Evolutionary conservation across 53 echinoderm and acorn worm species (phyloP).

Genomic region (Astropecten irregularis): DNA sequence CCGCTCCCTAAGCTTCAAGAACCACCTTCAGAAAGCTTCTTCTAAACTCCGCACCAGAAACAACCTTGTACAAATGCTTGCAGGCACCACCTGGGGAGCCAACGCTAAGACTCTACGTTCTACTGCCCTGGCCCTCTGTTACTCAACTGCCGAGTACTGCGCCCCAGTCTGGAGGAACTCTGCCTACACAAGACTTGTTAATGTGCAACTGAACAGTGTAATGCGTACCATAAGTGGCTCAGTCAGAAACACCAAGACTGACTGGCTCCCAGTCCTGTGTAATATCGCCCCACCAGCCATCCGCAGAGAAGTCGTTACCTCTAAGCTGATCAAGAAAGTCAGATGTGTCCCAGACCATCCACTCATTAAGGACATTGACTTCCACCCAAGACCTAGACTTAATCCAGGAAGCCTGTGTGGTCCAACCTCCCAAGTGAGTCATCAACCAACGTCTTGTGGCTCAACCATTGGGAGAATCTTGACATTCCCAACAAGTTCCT

Average conservation of each 20-base stretch:
- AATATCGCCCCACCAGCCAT: background rate
- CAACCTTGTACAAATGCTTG: background rate
- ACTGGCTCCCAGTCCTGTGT: background rate
- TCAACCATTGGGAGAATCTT: too few species aligned
- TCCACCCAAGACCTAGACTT: too few species aligned
- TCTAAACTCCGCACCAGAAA: slow-evolving; percentile 5
- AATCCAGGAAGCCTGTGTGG: too few species aligned
- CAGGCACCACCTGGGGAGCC: background rate
- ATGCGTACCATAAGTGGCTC: background rate
- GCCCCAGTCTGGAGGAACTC: background rate
- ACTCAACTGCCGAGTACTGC: background rate
- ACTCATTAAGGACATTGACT: too few species aligned
- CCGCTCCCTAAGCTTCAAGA: background rate
- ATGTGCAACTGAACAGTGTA: background rate
- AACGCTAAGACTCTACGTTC: background rate
- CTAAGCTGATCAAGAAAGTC: background rate
- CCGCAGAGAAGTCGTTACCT: background rate
- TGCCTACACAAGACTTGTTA: background rate
- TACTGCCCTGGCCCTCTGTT: background rate
- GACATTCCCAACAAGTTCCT: too few species aligned
- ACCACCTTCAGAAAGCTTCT: background rate
- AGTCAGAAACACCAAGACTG: background rate
- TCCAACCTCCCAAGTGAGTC: too few species aligned
- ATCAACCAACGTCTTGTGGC: too few species aligned
- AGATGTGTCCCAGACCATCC: too few species aligned